Percentiles rank a stretch among this genome's conserved stretches.
Evolutionary conservation across 2,888 invertebrate species (phyloP).

Genomic region (Aspidiotus rigidus): DNA sequence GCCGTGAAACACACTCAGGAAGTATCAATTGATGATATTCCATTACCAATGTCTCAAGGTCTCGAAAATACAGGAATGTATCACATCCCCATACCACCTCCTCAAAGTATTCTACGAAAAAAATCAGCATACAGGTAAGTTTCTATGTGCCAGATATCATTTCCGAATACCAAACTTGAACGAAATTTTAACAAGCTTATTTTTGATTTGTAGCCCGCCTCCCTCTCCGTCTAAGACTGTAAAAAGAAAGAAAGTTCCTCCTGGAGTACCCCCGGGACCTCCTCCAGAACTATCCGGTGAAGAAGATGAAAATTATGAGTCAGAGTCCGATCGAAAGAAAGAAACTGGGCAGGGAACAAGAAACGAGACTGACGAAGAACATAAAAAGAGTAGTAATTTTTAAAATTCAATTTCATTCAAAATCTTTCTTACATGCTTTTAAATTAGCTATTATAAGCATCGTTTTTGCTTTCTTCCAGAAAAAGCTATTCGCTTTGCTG

Average conservation of each 20-base stretch:
- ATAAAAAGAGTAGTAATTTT: not conserved
- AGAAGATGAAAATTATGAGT: conserved; percentile 43
- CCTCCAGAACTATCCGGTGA: conserved; percentile 65
- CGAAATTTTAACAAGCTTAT: not conserved
- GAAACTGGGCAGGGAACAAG: conserved; percentile 15
- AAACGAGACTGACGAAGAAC: not conserved
- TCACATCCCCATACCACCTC: conserved; percentile 47
- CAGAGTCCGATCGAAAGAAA: conserved; percentile 30
- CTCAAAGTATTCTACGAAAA: conserved; percentile 63
- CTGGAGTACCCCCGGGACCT: conserved; percentile 79
- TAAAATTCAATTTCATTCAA: not conserved
- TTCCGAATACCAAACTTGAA: not conserved
- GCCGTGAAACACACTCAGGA: conserved; percentile 92
- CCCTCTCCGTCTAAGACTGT: conserved; percentile 32
- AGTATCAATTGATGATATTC: conserved; percentile 88
- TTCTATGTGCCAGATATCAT: not conserved
- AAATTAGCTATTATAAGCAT: too few species aligned
- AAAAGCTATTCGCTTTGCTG: conserved; percentile 42
- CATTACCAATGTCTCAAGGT: conserved; percentile 54
- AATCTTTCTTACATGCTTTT: too few species aligned
- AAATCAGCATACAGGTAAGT: conserved; percentile 50
- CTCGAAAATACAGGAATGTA: not conserved
- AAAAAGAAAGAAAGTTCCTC: conserved; percentile 55
- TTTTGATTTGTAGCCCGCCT: conserved; percentile 35
- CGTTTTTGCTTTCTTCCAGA: not conserved